A percentile compares a stretch with the other conserved stretches of the same genome.
phyloP scores from a whole-genome alignment of 35 echinoderm and acorn worm genomes.

The Stichopus chloronotus region DNA sequence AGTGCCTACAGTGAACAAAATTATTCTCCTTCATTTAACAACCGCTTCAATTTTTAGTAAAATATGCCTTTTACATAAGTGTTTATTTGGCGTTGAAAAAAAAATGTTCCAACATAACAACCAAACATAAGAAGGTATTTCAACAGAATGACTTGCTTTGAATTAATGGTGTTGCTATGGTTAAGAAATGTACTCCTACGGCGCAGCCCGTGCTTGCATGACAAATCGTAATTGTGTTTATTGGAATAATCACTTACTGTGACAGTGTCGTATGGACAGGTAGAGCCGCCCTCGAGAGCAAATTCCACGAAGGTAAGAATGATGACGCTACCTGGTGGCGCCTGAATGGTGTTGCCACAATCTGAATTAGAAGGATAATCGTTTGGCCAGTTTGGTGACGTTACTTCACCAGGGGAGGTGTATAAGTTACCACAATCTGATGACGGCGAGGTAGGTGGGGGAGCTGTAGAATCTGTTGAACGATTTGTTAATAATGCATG shows the following conservation, averaged over 20 bases:
- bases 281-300: background rate
- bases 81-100: no score
- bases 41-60: no score
- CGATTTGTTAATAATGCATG: background rate
- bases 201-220: no score
- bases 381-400: conserved; percentile 21
- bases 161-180: no score
- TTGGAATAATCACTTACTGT: background rate
- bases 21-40: no score
- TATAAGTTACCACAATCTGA: background rate
- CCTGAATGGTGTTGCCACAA: conserved; percentile 5
- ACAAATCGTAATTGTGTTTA: background rate
- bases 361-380: background rate
- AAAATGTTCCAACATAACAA: no score
- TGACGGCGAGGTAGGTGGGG: background rate
- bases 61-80: no score
- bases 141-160: no score
- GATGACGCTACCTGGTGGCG: background rate
- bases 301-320: background rate
- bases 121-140: no score
- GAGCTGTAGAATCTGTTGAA: background rate
- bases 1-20: no score
- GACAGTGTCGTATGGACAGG: background rate
- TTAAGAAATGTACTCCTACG: no score
- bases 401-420: conserved; percentile 4